phyloP scores from a whole-genome alignment of 53 echinoderm and acorn worm genomes.

The Holothuria leucospilota region DNA sequence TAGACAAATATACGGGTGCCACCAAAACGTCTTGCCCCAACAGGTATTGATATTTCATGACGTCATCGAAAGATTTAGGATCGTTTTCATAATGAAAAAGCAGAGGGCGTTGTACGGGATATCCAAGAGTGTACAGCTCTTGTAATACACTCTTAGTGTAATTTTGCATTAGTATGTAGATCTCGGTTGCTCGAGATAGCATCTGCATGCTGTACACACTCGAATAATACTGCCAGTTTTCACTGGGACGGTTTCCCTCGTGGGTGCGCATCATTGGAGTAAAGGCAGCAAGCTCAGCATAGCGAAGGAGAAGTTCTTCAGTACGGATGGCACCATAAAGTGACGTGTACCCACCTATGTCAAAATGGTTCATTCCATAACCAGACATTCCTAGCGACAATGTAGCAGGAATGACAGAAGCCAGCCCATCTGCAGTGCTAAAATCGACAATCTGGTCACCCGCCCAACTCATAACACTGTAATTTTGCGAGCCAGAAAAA shows the following conservation, averaged over 20 bases:
- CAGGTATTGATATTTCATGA: conserved; percentile 85
- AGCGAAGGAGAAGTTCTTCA: conserved; percentile 88
- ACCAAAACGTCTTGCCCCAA: conserved; percentile 88
- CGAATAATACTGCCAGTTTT: conserved; percentile 97
- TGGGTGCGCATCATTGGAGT: conserved; percentile 97
- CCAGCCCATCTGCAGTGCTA: conserved; percentile 85
- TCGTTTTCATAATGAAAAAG: conserved; percentile 92
- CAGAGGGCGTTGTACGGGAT: conserved; percentile 89
- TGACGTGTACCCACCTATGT: conserved; percentile 96
- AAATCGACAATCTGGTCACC: conserved; percentile 98
- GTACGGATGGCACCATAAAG: conserved; percentile 86
- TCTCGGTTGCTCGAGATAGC: conserved; percentile 80
- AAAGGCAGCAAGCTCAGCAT: conserved; percentile 93
- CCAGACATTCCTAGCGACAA: conserved; percentile 89
- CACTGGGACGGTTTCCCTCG: conserved; percentile 87
- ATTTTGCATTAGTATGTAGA: conserved; percentile 70
- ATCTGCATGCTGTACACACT: conserved; percentile 69
- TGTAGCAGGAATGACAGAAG: conserved; percentile 92
- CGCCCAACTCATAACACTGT: conserved; percentile 92
- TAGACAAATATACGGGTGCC: conserved; percentile 80
- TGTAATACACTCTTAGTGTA: conserved; percentile 72
- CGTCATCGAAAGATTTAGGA: conserved; percentile 56
- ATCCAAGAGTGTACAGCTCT: conserved; percentile 74
- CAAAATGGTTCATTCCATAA: conserved; percentile 87
- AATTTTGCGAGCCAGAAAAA: conserved; percentile 79